phyloP scores from a whole-genome alignment of 2,888 invertebrate species.

The Hedychridium roseum region DNA sequence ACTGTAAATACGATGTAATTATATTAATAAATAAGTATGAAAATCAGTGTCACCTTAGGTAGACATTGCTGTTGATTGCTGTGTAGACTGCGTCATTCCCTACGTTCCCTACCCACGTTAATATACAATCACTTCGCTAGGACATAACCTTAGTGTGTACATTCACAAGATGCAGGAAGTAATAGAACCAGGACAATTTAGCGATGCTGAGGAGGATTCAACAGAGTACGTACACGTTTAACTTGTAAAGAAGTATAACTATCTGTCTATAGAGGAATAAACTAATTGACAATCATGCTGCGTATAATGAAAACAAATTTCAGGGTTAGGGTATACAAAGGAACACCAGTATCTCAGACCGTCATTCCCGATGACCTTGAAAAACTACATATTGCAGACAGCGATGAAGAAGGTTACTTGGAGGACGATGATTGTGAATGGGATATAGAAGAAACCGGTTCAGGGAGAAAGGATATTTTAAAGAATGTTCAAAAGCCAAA shows the following conservation, averaged over 20 bases:
- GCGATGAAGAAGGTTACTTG: conserved; percentile 32
- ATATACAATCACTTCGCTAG: too few relatives aligned
- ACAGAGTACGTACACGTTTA: conserved; percentile 29
- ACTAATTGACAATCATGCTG: background rate
- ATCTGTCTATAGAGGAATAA: background rate
- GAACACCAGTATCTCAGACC: background rate
- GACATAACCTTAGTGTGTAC: too few relatives aligned
- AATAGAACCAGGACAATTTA: conserved; percentile 63
- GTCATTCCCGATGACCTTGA: conserved; percentile 3
- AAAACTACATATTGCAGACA: conserved; percentile 21
- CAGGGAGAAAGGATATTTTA: conserved; percentile 27
- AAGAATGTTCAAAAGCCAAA: conserved; percentile 46
- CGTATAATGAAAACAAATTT: background rate
- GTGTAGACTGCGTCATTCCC: too few relatives aligned
- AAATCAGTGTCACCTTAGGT: too few relatives aligned
- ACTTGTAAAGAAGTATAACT: conserved; percentile 2
- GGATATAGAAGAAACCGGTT: conserved; percentile 29
- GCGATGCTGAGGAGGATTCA: conserved; percentile 62
- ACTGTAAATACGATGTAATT: too few relatives aligned
- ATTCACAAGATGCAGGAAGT: conserved; percentile 36
- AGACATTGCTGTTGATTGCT: too few relatives aligned
- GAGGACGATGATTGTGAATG: conserved; percentile 41
- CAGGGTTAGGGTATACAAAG: background rate
- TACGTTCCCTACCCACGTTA: too few relatives aligned
- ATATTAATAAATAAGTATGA: too few relatives aligned